Evolutionary conservation across 1,140 invertebrate genomes (phyloP), one percentile per base, ranked within the genome.

Genomic region (Muscidifurax raptorellus): DNA sequence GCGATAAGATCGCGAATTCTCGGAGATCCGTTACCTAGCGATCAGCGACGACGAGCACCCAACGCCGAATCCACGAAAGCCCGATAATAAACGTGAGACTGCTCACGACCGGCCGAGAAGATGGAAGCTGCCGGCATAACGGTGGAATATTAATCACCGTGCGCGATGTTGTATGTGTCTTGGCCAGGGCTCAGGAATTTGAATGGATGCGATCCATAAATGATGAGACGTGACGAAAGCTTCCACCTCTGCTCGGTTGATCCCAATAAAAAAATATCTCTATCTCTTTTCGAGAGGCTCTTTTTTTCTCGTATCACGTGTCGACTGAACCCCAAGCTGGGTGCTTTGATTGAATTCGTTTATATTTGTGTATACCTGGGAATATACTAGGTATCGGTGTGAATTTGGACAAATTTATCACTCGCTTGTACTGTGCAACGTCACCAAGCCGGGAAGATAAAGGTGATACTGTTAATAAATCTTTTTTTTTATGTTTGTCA

Each of bases 221-320:
- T 88, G 90, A 91, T 88, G 88, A 90, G 89, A 90, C 90, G 89
- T 89, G 90, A 86, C 87, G 88, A 90, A 90, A 90, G 89, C 89
- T 91, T 90, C 88, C 85, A 83, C 30, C 83, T 80, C 77, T n/a
- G 30, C 28, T 15, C 71, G 30, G 22, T 27, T 66, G 9, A 40
- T 52, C 47, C 44, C 80, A 32, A 82, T 82, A 75, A 75, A 75
- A 75, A 82, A 75, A 32, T 82, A 82, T 82, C 47, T 82, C 27
- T 28, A 28, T 36, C 52, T 36, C 36, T 13, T 64, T 22, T n/a
- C 12, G 52, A 30, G 9, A 18, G 44, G 15, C 18, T 30, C 25
- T 1, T 78, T 78, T 77, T 78, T 78, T 44, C 12, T 32, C 3
- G 15, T 30, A 12, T 64, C 27, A 28, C 18, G 44, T n/a, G 15